Evolutionary conservation across 2,888 invertebrate genomes (phyloP).

Genomic region (Erannis defoliaria): DNA sequence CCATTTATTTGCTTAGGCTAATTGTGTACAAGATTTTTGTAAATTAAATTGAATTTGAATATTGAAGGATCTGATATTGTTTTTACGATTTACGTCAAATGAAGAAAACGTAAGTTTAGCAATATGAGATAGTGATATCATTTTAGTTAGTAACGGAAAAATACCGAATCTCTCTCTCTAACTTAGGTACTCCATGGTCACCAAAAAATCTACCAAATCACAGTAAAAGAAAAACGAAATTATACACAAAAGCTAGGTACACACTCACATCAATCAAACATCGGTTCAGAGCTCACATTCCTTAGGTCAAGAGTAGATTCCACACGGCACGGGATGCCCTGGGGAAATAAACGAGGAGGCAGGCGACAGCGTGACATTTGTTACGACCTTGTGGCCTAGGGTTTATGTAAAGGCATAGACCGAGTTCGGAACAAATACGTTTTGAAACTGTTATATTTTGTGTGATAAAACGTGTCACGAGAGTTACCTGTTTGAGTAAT

Average conservation of each 20-base stretch:
- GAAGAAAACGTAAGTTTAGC: no score
- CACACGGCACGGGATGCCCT: conserved; percentile 11
- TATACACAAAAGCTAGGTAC: not conserved
- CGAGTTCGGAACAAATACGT: conserved; percentile 5
- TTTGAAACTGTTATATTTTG: conserved; percentile 1
- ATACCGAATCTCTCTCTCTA: no score
- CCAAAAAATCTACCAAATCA: no score
- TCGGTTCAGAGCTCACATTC: conserved; percentile 16
- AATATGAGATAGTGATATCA: no score
- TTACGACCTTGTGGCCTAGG: conserved; percentile 2
- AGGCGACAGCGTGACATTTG: conserved; percentile 5
- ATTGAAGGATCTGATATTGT: no score
- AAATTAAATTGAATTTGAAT: no score
- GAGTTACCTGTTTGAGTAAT: not conserved
- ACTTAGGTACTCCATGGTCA: no score
- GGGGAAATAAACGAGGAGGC: conserved; percentile 21
- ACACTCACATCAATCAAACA: conserved; percentile 4
- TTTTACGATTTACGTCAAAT: no score
- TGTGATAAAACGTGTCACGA: not conserved
- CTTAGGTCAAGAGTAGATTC: conserved; percentile 32
- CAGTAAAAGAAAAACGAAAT: no score
- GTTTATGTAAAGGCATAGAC: not conserved
- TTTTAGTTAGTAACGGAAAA: no score
- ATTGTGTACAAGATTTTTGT: no score
- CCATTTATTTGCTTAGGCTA: no score